Evolutionary conservation across 2,113 vertebrate species (phyloP), one percentile per base, ranked within the genome.

Genomic region (Gyps fulvus): DNA sequence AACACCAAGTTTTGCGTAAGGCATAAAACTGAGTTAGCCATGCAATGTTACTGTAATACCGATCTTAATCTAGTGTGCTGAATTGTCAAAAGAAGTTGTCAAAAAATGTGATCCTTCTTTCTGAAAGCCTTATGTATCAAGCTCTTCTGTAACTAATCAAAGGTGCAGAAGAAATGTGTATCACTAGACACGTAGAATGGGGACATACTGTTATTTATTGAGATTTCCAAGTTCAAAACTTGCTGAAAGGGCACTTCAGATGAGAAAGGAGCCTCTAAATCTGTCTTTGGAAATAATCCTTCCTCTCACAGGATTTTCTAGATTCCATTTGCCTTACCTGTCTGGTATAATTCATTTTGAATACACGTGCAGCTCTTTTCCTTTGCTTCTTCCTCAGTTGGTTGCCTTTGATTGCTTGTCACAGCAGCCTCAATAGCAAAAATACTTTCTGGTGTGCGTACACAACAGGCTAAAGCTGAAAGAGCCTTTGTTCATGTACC

Each of bases 401-500:
- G 5, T 65, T 91, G 69, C 59, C 58, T 82, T 81, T 86, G 61
- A 70, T 45, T 78, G 36, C 81, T 95, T 81, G 47, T 89, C 42
- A 70, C 62, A 83, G 79, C 27, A 76, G 29, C 34, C 79, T 90
- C 57, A 76, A 58, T 12, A 57, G 57, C 34, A 83, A 45, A 95
- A 95, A 47, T 70, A 73, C 34, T 93, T 78, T 72, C 43, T 63
- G 40, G n/a, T 76, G 58, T 76, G 88, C 10, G 4, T 79, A 21
- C 32, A 34, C 38, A 67, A 65, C 7, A 70, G n/a, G 19, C 32
- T 18, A 49, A 67, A 77, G 59, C 97, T 98, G 96, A 97, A 97
- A 89, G 86, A 73, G 77, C 81, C 83, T 97, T 98, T 98, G 82
- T 96, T 85, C 8, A 1, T 73, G 36, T 86, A 87, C 52, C 73